A percentile compares a stretch with the other conserved stretches of the same genome.
phyloP scores from a whole-genome alignment of 2,113 vertebrate genomes.

The Lates calcarifer region DNA sequence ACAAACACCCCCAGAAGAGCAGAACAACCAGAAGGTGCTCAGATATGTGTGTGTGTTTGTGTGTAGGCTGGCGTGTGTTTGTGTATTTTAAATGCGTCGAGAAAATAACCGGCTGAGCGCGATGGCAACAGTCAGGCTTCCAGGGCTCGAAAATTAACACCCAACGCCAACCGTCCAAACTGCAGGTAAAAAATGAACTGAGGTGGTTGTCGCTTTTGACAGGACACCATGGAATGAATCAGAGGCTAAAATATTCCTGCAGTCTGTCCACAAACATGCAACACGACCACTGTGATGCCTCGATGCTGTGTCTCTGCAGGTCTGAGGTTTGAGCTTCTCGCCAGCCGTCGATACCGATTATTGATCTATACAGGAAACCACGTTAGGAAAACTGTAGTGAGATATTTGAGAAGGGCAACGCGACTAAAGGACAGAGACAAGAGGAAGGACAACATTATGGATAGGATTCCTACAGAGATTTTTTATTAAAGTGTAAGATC shows the following conservation, averaged over 20 bases:
- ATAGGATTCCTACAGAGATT: not conserved
- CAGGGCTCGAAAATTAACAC: slow-evolving; percentile 39
- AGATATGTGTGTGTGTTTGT: slow-evolving; percentile 26
- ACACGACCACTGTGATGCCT: not conserved
- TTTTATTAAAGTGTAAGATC: no score
- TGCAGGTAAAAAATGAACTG: slow-evolving; percentile 41
- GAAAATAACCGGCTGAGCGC: slow-evolving; percentile 48
- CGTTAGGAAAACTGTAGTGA: not conserved
- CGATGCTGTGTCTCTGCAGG: not conserved
- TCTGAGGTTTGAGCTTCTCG: not conserved
- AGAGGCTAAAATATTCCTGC: slow-evolving; percentile 34
- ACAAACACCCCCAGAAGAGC: slow-evolving; percentile 61
- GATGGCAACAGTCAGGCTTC: slow-evolving; percentile 37
- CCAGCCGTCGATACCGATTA: not conserved
- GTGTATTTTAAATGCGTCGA: slow-evolving; percentile 8
- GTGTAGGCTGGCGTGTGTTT: not conserved
- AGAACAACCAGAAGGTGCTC: slow-evolving; percentile 60
- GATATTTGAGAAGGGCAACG: not conserved
- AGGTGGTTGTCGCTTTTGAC: not conserved
- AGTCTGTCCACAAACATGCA: not conserved
- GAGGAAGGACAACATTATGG: not conserved
- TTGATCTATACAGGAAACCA: not conserved
- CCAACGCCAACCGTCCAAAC: slow-evolving; percentile 29
- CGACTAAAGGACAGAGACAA: not conserved
- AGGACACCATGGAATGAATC: slow-evolving; percentile 35